phyloP scores from a whole-genome alignment of 2,797 vertebrate genomes.

The Phalloptychus januarius region DNA sequence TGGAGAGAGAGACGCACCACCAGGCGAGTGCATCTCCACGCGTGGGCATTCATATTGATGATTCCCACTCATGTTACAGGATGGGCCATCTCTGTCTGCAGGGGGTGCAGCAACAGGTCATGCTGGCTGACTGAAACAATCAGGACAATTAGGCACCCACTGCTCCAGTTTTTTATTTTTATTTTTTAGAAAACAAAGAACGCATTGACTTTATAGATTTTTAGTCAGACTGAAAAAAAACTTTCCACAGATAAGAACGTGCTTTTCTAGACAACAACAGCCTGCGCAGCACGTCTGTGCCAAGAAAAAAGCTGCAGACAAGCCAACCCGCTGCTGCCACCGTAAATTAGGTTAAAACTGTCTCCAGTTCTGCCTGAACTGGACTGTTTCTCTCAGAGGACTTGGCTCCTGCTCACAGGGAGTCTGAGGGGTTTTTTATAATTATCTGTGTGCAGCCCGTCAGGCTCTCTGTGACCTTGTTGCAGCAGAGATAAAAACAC shows the following conservation, averaged over 20 bases:
- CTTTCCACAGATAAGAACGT: background rate
- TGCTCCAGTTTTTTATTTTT: background rate
- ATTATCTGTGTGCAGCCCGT: background rate
- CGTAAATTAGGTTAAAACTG: constrained; percentile 7
- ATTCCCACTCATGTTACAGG: background rate
- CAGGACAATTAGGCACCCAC: background rate
- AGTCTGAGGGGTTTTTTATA: constrained; percentile 29
- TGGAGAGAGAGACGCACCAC: constrained; percentile 95
- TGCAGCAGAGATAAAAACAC: constrained; percentile 3
- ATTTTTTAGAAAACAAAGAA: background rate
- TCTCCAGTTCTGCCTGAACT: constrained; percentile 24
- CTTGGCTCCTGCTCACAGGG: constrained; percentile 20
- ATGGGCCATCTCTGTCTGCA: background rate
- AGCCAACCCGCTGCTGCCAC: background rate
- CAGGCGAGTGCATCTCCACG: constrained; percentile 81
- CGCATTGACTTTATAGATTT: constrained; percentile 2
- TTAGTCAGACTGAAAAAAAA: background rate
- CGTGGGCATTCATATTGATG: background rate
- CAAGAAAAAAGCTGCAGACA: constrained; percentile 1
- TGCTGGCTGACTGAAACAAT: background rate
- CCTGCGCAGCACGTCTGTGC: background rate
- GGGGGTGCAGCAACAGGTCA: constrained; percentile 25
- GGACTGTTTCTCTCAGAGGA: constrained; percentile 8
- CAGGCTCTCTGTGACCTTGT: background rate
- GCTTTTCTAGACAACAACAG: background rate